Evolutionary conservation across 2,888 invertebrate species (phyloP).

Genomic region (Cryptocheilus praepositus): DNA sequence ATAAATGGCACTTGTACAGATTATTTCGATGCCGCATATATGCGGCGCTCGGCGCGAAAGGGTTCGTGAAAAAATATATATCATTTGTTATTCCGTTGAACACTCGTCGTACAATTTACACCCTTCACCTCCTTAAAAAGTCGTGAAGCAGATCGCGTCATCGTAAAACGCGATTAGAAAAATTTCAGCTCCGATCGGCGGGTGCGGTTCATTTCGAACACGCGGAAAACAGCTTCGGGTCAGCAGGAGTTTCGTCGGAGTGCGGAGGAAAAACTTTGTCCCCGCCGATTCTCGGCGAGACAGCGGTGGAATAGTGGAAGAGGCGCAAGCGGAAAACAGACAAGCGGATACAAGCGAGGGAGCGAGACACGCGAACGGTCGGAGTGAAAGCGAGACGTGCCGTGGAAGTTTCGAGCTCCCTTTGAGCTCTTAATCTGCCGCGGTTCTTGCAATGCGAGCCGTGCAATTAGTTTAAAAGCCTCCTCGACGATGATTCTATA

Average conservation of each 20-base stretch:
- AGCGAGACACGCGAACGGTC: slow-evolving; percentile 7
- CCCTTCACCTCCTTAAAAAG: too few species aligned
- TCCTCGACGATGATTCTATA: slow-evolving; percentile 18
- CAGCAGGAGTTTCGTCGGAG: slow-evolving; percentile 44
- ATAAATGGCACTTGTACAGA: too few species aligned
- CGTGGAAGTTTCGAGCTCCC: slow-evolving; percentile 32
- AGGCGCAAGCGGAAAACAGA: slow-evolving; percentile 16
- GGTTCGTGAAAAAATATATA: too few species aligned
- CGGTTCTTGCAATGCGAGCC: slow-evolving; percentile 31
- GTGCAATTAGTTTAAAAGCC: slow-evolving; percentile 63
- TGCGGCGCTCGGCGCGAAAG: too few species aligned
- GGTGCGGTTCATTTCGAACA: slow-evolving; percentile 21
- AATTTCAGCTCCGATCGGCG: too few species aligned
- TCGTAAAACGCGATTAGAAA: too few species aligned
- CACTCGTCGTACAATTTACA: too few species aligned
- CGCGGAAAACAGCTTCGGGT: slow-evolving; percentile 48
- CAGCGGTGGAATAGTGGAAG: slow-evolving; percentile 16
- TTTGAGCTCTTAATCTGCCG: slow-evolving; percentile 46
- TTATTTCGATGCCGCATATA: too few species aligned
- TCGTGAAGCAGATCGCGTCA: too few species aligned
- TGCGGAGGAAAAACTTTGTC: slow-evolving; percentile 25
- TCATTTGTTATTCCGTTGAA: too few species aligned
- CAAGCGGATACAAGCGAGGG: slow-evolving; percentile 1
- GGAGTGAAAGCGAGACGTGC: slow-evolving; percentile 10
- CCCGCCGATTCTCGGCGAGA: slow-evolving; percentile 9